Base-by-base conservation (phyloP, 2,113 vertebrate genomes). In the Genyomyrus donnyi region DNA sequence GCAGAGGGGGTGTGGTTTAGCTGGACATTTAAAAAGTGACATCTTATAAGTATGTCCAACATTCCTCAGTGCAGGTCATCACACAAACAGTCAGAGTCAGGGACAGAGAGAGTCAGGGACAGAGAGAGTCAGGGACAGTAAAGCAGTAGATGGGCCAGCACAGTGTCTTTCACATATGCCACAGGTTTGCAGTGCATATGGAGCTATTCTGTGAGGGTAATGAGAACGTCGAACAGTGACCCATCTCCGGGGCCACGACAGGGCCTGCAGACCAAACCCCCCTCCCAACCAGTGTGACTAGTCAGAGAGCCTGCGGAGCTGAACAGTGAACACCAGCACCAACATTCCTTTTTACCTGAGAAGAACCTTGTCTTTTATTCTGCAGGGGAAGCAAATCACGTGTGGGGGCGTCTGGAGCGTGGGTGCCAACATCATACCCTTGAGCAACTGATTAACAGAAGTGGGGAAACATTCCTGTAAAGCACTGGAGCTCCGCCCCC, bases 121-220 rank as follows among this genome's bases (percentile, higher is more conserved):
- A 17, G 31, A 6, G 31, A 35, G 66, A 74, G 66, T 31, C 5
- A 88, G 31, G 7, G 24, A 88, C 0, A 88, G 88, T 13, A 86
- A 90, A 86, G 62, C 39, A 88, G 62, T 93, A 94, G 95, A 94
- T 95, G 94, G 95, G 94, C 94, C 91, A 70, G 62, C 89, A 92
- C 86, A 89, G 53, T 90, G 92, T 93, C 90, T 95, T 94, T 88
- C 83, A 88, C 88, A 91, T 92, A 93, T 93, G 92, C 93, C 93
- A 95, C 45, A 46, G 88, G 74, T 74, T 94, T 92, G 91, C 91
- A 92, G 92, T 90, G 92, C 92, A 88, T 90, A 89, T 90, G 91
- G 92, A 90, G 89, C 87, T 35, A 91, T 85, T 62, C 86, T 90
- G 53, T 89, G 89, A 90, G 93, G 91, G 93, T 94, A 95, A 94